Evolutionary conservation across 2,797 vertebrate genomes (phyloP).

Genomic region (Melanotaenia maccullochi): DNA sequence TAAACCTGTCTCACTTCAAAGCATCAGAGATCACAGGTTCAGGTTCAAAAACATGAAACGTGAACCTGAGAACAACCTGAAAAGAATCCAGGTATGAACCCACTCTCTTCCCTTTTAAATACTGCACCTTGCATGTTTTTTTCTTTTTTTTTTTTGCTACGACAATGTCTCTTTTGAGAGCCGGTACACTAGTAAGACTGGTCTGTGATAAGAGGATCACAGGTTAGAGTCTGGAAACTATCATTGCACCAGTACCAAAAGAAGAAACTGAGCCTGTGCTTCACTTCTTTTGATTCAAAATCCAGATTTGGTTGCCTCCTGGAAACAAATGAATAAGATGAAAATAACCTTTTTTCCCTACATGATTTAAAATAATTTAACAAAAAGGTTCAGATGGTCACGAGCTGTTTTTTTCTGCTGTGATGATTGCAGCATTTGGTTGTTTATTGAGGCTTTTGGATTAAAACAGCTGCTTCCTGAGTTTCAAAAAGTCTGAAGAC

Average conservation of each 20-base stretch:
- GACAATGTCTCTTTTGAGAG: slow-evolving; percentile 39
- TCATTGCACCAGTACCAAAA: background rate
- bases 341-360: too few relatives aligned
- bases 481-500: background rate
- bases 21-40: slow-evolving; percentile 62
- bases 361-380: background rate
- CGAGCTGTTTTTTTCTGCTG: background rate
- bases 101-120: slow-evolving; percentile 66
- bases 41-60: slow-evolving; percentile 68
- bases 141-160: slow-evolving; percentile 15
- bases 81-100: slow-evolving; percentile 54
- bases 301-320: background rate
- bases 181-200: slow-evolving; percentile 22
- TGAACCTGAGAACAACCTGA: slow-evolving; percentile 66
- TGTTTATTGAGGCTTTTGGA: background rate
- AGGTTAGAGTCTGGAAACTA: slow-evolving; percentile 5
- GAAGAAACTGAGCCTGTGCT: slow-evolving; percentile 9
- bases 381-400: background rate
- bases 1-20: slow-evolving; percentile 71
- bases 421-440: background rate
- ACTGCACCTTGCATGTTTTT: slow-evolving; percentile 40
- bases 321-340: too few relatives aligned
- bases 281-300: background rate
- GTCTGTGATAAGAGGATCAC: slow-evolving; percentile 35
- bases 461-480: background rate